Evolutionary conservation across 2,888 invertebrate species (phyloP), one percentile per base, ranked within the genome.

Genomic region (Lampropteryx suffumata): DNA sequence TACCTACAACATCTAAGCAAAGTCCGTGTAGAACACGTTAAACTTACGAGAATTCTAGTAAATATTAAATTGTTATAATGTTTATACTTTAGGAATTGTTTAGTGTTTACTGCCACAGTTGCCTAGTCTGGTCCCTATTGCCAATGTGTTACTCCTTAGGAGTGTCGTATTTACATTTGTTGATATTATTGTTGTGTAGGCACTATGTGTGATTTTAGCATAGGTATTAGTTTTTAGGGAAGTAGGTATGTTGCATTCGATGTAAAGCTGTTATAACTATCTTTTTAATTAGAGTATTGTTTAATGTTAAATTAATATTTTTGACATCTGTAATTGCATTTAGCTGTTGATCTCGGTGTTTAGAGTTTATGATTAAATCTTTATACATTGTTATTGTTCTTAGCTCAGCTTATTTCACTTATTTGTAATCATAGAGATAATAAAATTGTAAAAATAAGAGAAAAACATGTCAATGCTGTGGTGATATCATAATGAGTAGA

Each of bases 381-480:
- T n/a, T 17, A 17, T 6, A 24, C 7, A 24, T 24, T 5, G 24
- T 24, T 7, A 7, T 24, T 1, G 24, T 5, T 17, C 4, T 3
- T 17, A 17, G 4, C 17, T 17, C 2, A 2, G 4, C 4, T 17
- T 17, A 17, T 17, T 17, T 17, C 17, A 4, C 17, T 17, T 17
- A 17, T 17, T 17, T 17, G 17, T 17, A 17, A 17, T 17, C 4
- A 17, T 2, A 4, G 2, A 7, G 3, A 24, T 2, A 7, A 24
- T 7, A 6, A 24, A 24, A 24, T 24, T 24, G 24, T 24, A 24
- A 4, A 12, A 13, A 13, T 13, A 12, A 32, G 46, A 37, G 24
- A 29, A 51, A 57, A 65, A n/a, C n/a, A 69, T 66, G 71, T 78
- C 74, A 82, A 80, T 79, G 76, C 78, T 76, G 79, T 79, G 80